Evolutionary conservation across 2,113 vertebrate genomes (phyloP).

Genomic region (Neogale vison): DNA sequence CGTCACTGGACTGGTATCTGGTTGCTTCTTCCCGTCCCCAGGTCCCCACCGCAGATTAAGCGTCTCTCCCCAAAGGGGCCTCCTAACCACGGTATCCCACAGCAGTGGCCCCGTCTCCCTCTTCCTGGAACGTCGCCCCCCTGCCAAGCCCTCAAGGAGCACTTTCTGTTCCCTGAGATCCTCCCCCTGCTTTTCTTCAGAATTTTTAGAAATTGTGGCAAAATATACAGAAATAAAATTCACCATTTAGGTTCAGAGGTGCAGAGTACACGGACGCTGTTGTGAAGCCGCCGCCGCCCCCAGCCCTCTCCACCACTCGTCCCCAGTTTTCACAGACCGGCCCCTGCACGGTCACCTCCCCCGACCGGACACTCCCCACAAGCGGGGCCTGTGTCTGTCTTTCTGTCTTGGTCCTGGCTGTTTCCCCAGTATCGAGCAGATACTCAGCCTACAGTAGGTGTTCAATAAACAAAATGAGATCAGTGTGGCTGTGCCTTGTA

Average conservation of each 20-base stretch:
- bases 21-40: not conserved
- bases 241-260: not conserved
- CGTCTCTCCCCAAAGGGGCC: not conserved
- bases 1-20: not conserved
- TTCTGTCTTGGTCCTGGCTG: not conserved
- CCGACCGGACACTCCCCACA: fast-evolving
- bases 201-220: not conserved
- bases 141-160: not conserved
- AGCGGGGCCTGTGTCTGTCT: not conserved
- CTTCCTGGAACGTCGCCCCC: not conserved
- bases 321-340: not conserved
- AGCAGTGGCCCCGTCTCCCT: not conserved
- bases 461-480: not conserved
- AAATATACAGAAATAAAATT: not conserved
- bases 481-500: not conserved
- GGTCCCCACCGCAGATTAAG: not conserved
- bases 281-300: too few species aligned
- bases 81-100: not conserved
- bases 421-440: not conserved
- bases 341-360: too few species aligned
- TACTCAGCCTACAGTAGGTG: not conserved
- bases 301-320: not conserved
- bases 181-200: fast-evolving
- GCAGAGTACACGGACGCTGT: not conserved
- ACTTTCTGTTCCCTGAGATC: not conserved